A percentile compares a stretch with the other conserved stretches of the same genome.
These are phyloP conservation scores for Coregonus sp. DNA, from an alignment of 2,797 vertebrate genomes.

Conservation along the genomic window DNA sequence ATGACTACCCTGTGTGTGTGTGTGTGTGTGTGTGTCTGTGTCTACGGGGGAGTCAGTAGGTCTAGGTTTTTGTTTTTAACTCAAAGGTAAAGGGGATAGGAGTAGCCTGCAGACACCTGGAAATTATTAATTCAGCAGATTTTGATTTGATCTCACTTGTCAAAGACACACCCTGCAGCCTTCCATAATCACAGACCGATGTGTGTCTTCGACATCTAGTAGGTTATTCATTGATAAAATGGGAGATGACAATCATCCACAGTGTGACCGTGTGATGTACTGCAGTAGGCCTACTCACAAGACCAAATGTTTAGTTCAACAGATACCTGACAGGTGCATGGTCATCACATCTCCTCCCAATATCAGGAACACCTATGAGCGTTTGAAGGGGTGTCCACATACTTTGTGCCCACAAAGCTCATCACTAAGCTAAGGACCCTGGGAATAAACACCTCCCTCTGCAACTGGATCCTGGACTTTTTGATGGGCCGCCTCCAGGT, in stretches of 20 bases:
- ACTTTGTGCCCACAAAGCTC: no score
- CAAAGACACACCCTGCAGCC: not conserved
- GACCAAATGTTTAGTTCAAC: not conserved
- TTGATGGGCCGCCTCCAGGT: no score
- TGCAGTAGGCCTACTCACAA: no score
- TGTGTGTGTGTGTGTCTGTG: slow-evolving; percentile 14
- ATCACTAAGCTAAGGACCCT: no score
- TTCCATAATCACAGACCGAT: not conserved
- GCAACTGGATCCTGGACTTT: no score
- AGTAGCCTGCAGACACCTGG: slow-evolving; percentile 2
- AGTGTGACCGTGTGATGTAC: not conserved
- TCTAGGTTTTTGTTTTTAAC: not conserved
- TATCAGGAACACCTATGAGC: no score
- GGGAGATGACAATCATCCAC: not conserved
- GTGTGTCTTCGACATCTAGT: not conserved
- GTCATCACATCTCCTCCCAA: not conserved
- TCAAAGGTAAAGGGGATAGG: not conserved
- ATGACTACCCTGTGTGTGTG: slow-evolving; percentile 30
- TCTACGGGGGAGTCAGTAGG: not conserved
- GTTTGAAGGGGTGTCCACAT: no score
- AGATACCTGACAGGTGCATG: not conserved
- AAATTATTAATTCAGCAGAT: not conserved
- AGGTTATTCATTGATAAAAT: not conserved
- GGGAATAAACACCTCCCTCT: no score
- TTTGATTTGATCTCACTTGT: not conserved